These are phyloP conservation scores for Oncopodura yosiiana DNA, from an alignment of 1,140 invertebrate species.

Conservation along the genomic window DNA sequence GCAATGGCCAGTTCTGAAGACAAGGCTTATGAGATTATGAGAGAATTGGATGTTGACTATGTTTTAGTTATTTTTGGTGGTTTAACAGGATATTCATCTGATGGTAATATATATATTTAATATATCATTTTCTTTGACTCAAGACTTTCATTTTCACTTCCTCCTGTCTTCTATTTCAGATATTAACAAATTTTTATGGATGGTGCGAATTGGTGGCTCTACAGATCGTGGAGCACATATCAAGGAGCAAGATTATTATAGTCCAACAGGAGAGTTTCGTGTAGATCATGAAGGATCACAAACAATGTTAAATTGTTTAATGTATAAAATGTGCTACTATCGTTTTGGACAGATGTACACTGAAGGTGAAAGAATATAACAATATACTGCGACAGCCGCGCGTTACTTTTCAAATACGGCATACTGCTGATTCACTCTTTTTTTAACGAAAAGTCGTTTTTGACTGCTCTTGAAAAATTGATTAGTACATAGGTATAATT, in stretches of 20 bases:
- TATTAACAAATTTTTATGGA: constrained; percentile 98
- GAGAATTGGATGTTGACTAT: constrained; percentile 93
- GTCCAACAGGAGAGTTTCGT: constrained; percentile 82
- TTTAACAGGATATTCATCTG: constrained; percentile 94
- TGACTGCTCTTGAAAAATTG: too few species aligned
- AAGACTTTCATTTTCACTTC: neutral
- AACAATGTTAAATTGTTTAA: constrained; percentile 78
- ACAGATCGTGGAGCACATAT: constrained; percentile 90
- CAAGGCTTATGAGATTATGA: constrained; percentile 94
- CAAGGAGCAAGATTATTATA: constrained; percentile 94
- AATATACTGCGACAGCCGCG: neutral
- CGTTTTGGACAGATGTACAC: constrained; percentile 89
- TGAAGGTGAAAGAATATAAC: constrained; percentile 51
- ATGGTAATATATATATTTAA: constrained; percentile 54
- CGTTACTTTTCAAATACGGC: neutral
- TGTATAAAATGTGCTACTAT: constrained; percentile 97
- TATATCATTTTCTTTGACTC: constrained; percentile 3
- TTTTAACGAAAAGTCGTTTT: too few species aligned
- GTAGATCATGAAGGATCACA: constrained; percentile 82
- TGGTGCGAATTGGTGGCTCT: constrained; percentile 95
- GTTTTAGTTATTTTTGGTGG: constrained; percentile 97
- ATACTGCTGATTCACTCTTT: too few species aligned
- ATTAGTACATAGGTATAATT: too few species aligned
- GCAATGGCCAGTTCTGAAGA: constrained; percentile 96
- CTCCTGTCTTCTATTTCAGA: constrained; percentile 49